phyloP scores from a whole-genome alignment of 2,888 invertebrate genomes.

The Idaea biselata region DNA sequence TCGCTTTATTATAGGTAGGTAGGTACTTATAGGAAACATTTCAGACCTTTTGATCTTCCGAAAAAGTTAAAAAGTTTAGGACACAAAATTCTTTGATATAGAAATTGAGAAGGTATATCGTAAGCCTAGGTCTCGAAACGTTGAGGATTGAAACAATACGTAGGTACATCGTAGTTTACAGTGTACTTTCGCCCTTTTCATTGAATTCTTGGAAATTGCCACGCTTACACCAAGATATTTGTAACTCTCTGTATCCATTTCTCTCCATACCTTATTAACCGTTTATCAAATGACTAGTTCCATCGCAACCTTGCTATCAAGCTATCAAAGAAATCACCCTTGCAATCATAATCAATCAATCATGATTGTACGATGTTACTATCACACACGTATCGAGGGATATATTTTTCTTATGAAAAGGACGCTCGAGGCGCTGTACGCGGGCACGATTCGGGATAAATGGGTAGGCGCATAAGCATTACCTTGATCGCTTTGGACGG shows the following conservation, averaged over 20 bases:
- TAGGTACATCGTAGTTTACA: too few species aligned
- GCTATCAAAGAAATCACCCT: not conserved
- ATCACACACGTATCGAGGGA: constrained; percentile 15
- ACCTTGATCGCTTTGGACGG: not conserved
- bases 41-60: too few species aligned
- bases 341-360: constrained; percentile 21
- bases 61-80: too few species aligned
- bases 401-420: not conserved
- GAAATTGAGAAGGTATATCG: too few species aligned
- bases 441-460: constrained; percentile 10
- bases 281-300: not conserved
- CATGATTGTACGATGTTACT: constrained; percentile 11
- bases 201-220: not conserved
- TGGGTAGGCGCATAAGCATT: constrained; percentile 11
- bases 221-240: not conserved
- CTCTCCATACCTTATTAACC: not conserved
- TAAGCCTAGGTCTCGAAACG: too few species aligned
- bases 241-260: not conserved
- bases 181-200: not conserved
- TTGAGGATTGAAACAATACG: too few species aligned
- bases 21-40: too few species aligned
- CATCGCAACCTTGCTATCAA: not conserved
- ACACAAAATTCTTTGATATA: too few species aligned
- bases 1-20: too few species aligned
- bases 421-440: not conserved